Base-by-base conservation (phyloP, 2,888 invertebrate species). In the Seira musarum region DNA sequence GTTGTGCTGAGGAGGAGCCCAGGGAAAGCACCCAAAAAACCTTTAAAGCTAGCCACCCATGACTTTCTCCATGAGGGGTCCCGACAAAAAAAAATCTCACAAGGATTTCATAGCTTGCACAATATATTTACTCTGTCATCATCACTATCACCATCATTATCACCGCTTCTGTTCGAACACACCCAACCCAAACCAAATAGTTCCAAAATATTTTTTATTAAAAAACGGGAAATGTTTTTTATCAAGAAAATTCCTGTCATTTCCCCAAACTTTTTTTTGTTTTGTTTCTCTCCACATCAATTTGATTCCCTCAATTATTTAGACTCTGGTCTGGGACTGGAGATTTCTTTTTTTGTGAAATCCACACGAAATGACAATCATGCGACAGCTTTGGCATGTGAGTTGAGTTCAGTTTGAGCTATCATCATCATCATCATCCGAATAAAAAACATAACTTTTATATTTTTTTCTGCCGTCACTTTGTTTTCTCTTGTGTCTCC, bases 1-100 rank as follows among this genome's bases (percentile, higher is more conserved):
- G 73, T 66, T 79, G 6, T 40, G 40, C 72, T 79, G 67, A 66
- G 61, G 72, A 72, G 65, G n/a, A n/a, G n/a, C n/a, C n/a, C n/a
- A n/a, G n/a, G n/a, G n/a, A n/a, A n/a, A n/a, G n/a, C n/a, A n/a
- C n/a, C n/a, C n/a, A n/a, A n/a, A n/a, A n/a, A n/a, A 66, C 78
- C 71, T 19, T 10, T 13, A 40, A 1, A 60, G 17, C 21, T 24
- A 64, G 65, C 40, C 71, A 49, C 65, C 78, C 66, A 15, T 19
- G 78, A 19, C 57, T 65, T 15, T 15, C 77, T 15, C 76, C 63
- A 63, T 68, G 22, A 63, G 77, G 22, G 70, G 76, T 70, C 69
- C 30, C 67, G 40, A 49, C 65, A 24, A 64, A 64, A 40, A n/a
- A n/a, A n/a, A n/a, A n/a, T n/a, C n/a, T n/a, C n/a, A n/a, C 40